Evolutionary conservation across 2,113 vertebrate genomes (phyloP).

Genomic region (Sisor rabdophorus): DNA sequence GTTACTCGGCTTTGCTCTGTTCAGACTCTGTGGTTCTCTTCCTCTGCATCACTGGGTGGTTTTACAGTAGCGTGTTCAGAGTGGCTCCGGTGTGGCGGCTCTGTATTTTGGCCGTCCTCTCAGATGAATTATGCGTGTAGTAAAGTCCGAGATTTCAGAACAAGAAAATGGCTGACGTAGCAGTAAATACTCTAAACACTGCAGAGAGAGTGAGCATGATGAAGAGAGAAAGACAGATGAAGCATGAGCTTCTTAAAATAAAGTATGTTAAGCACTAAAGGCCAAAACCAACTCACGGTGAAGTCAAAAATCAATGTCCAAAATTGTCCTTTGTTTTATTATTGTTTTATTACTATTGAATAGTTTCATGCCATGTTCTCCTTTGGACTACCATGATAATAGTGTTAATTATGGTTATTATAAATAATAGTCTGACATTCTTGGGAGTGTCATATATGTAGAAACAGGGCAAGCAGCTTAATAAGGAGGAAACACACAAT

Average conservation of each 20-base stretch:
- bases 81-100: slow-evolving; percentile 26
- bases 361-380: not conserved
- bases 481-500: not conserved
- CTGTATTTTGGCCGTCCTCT: slow-evolving; percentile 17
- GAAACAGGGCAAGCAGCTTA: not conserved
- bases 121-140: slow-evolving; percentile 21
- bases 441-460: not conserved
- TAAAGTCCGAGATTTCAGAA: slow-evolving; percentile 42
- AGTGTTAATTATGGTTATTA: not conserved
- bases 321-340: no score
- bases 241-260: slow-evolving; percentile 12
- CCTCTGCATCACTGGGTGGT: slow-evolving; percentile 33
- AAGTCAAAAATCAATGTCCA: not conserved
- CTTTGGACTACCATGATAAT: not conserved
- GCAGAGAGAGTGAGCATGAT: not conserved
- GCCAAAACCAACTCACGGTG: not conserved
- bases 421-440: not conserved
- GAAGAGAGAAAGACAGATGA: slow-evolving; percentile 5
- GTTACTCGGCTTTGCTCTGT: slow-evolving; percentile 28
- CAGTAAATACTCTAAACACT: slow-evolving; percentile 3
- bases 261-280: not conserved
- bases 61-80: slow-evolving; percentile 34
- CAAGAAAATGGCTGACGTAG: slow-evolving; percentile 33
- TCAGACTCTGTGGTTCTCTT: slow-evolving; percentile 26
- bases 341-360: not conserved